These are phyloP conservation scores for Craniophora ligustri DNA, from an alignment of 2,888 invertebrate genomes.

Conservation along the genomic window DNA sequence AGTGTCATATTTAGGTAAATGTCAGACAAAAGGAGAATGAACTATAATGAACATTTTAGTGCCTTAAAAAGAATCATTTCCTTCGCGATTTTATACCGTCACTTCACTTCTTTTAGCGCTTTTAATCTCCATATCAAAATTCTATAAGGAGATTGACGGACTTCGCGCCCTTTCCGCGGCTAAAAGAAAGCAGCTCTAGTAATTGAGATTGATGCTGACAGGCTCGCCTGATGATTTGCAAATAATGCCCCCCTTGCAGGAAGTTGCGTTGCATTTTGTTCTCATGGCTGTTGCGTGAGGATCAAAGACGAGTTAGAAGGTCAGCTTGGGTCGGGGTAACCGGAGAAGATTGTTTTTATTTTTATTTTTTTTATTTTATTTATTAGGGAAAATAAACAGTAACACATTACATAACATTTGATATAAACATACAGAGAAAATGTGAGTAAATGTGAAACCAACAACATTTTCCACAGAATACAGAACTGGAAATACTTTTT, in stretches of 20 bases:
- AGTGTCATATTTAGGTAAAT: conserved; percentile 41
- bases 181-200: conserved; percentile 36
- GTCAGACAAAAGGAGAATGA: conserved; percentile 32
- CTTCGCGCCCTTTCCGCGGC: conserved; percentile 32
- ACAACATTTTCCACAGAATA: no score
- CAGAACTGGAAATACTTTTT: no score
- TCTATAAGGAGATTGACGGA: conserved; percentile 47
- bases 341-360: no score
- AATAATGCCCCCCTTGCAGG: conserved; percentile 39
- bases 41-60: conserved; percentile 17
- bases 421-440: no score
- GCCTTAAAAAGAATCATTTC: conserved; percentile 6
- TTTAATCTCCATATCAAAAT: conserved; percentile 31
- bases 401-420: no score
- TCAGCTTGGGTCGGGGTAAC: background rate
- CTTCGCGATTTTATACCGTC: conserved; percentile 14
- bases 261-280: conserved; percentile 34
- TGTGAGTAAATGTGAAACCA: no score
- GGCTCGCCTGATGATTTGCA: conserved; percentile 60
- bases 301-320: background rate
- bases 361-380: no score
- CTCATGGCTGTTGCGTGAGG: conserved; percentile 2
- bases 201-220: conserved; percentile 66
- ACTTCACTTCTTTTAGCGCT: conserved; percentile 3
- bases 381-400: no score